phyloP scores from a whole-genome alignment of 1,140 invertebrate genomes.

The Drosophila parabipectinata region DNA sequence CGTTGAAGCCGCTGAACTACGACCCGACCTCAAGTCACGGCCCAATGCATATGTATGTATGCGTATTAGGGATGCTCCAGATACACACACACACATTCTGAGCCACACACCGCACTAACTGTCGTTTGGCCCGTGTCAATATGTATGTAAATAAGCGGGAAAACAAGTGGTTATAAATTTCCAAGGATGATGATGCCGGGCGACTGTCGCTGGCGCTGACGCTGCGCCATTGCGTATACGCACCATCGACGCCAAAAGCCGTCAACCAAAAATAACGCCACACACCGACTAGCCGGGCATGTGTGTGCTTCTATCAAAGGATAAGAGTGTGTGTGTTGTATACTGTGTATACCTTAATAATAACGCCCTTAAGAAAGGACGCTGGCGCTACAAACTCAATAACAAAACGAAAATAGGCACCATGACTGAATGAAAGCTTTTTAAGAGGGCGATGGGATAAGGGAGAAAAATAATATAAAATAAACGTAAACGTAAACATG shows the following conservation, averaged over 20 bases:
- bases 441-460: neutral
- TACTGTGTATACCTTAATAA: constrained; percentile 59
- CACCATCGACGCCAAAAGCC: constrained; percentile 63
- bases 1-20: constrained; percentile 28
- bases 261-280: constrained; percentile 64
- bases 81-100: constrained; percentile 36
- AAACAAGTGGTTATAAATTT: constrained; percentile 81
- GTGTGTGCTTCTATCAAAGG: neutral
- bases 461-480: constrained; percentile 60
- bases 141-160: constrained; percentile 79
- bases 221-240: constrained; percentile 60
- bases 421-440: constrained; percentile 16
- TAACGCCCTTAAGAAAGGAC: constrained; percentile 69
- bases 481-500: constrained; percentile 51
- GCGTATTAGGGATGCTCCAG: constrained; percentile 64
- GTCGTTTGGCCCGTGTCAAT: constrained; percentile 65
- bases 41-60: constrained; percentile 57
- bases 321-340: constrained; percentile 16
- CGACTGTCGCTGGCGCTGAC: constrained; percentile 25
- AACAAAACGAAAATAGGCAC: constrained; percentile 38
- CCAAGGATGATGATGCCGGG: constrained; percentile 54
- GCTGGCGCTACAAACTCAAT: constrained; percentile 39
- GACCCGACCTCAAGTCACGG: constrained; percentile 48
- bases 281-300: constrained; percentile 17
- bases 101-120: constrained; percentile 38